Percentiles rank a stretch among this genome's conserved stretches.
These are phyloP conservation scores for Scaptomyza graminum DNA, from an alignment of 1,140 invertebrate species.

Conservation along the genomic window DNA sequence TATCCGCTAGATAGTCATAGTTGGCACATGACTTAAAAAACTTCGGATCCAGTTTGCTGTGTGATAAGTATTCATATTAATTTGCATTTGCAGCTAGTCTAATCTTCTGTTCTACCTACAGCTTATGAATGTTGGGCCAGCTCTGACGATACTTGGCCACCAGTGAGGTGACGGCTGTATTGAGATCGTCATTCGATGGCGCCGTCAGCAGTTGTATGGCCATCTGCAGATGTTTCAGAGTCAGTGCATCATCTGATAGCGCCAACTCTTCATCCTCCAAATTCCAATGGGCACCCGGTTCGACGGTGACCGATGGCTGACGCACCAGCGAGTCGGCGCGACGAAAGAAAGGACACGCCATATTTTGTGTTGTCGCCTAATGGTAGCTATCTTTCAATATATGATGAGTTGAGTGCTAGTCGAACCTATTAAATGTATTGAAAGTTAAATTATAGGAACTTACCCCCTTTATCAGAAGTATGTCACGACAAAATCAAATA, in stretches of 20 bases:
- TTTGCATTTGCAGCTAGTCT: neutral
- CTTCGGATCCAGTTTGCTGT: constrained; percentile 72
- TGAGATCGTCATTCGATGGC: constrained; percentile 84
- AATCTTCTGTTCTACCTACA: constrained; percentile 55
- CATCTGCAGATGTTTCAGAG: constrained; percentile 85
- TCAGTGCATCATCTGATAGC: constrained; percentile 76
- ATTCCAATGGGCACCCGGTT: constrained; percentile 71
- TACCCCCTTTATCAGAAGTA: neutral
- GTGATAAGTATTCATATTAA: neutral
- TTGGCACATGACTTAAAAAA: constrained; percentile 77
- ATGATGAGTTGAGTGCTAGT: constrained; percentile 10
- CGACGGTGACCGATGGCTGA: constrained; percentile 78
- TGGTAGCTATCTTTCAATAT: constrained; percentile 26
- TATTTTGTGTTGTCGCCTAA: constrained; percentile 59
- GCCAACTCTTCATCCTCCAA: constrained; percentile 79
- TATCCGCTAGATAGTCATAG: constrained; percentile 82
- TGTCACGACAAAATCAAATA: neutral
- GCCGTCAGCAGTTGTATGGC: constrained; percentile 86
- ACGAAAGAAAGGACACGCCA: constrained; percentile 83
- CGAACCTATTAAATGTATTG: neutral
- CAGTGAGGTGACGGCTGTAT: constrained; percentile 75
- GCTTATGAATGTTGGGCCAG: constrained; percentile 80
- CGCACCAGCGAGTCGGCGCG: constrained; percentile 72
- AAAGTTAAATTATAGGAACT: constrained; percentile 9
- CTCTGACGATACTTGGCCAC: constrained; percentile 77